These are phyloP conservation scores for Boulengerochromis microlepis DNA, from an alignment of 2,113 vertebrate genomes.

Conservation along the genomic window DNA sequence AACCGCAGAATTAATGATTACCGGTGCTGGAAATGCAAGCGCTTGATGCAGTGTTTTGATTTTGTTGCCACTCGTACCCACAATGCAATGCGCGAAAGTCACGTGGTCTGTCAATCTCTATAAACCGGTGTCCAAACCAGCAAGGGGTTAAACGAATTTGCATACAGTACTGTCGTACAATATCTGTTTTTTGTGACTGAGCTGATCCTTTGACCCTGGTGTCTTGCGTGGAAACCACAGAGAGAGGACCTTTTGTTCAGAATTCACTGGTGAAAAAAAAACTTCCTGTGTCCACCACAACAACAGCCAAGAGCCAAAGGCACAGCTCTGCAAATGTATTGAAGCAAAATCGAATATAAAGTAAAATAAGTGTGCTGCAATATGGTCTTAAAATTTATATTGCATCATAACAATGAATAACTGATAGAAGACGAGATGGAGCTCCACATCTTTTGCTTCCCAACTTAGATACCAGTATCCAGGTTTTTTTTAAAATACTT, in stretches of 20 bases:
- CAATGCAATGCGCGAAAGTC: fast-evolving
- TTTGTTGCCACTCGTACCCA: background rate
- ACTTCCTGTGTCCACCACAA: background rate
- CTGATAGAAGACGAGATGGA: background rate
- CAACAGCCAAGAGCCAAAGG: background rate
- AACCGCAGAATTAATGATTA: background rate
- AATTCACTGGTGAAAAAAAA: background rate
- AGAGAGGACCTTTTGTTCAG: background rate
- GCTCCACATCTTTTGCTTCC: background rate
- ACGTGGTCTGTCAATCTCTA: fast-evolving
- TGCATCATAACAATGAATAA: background rate
- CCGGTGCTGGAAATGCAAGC: fast-evolving
- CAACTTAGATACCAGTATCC: background rate
- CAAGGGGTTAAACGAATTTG: background rate
- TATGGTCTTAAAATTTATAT: background rate
- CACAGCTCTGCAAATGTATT: background rate
- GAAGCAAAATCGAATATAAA: background rate
- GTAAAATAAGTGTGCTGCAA: background rate
- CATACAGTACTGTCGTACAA: background rate
- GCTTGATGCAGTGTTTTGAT: background rate
- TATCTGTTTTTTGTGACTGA: background rate
- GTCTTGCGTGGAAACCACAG: background rate
- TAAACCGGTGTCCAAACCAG: background rate
- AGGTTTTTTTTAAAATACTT: fast-evolving
- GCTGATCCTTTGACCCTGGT: background rate